Percentiles rank a stretch among this genome's conserved stretches.
phyloP scores from a whole-genome alignment of 2,113 vertebrate genomes.

The Anarrhichthys ocellatus region DNA sequence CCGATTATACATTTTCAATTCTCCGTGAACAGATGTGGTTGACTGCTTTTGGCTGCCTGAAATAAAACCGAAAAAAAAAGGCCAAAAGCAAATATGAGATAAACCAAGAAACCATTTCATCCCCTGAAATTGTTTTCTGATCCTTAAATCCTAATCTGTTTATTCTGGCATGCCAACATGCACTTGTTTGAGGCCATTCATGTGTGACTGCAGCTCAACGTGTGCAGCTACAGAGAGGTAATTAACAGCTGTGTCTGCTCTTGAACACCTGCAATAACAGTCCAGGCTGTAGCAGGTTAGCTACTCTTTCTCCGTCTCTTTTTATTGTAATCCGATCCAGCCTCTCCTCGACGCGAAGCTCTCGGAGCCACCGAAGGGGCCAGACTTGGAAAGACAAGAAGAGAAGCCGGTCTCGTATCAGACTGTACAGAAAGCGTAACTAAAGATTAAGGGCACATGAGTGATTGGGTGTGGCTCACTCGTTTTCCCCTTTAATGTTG shows the following conservation, averaged over 20 bases:
- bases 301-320: conserved; percentile 52
- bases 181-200: conserved; percentile 20
- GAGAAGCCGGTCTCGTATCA: conserved; percentile 32
- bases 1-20: conserved; percentile 5
- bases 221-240: conserved; percentile 32
- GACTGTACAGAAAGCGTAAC: conserved; percentile 37
- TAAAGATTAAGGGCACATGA: conserved; percentile 44
- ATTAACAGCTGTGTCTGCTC: conserved; percentile 70
- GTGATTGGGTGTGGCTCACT: conserved; percentile 34
- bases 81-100: not conserved
- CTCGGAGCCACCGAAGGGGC: conserved; percentile 28
- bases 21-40: conserved; percentile 8
- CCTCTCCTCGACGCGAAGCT: conserved; percentile 35
- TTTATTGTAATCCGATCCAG: conserved; percentile 60
- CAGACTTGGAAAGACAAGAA: conserved; percentile 30
- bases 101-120: conserved; percentile 12
- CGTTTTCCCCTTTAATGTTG: conserved; percentile 8
- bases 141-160: conserved; percentile 51
- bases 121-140: conserved; percentile 14
- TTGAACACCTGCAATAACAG: conserved; percentile 79
- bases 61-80: conserved; percentile 13
- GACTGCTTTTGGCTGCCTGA: conserved; percentile 3
- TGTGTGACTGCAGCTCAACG: conserved; percentile 36
- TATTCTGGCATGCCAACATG: conserved; percentile 30
- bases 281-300: conserved; percentile 61